Conservation (phyloP, 2,888 invertebrate genomes). For the Amphipyra tragopoginis region DNA sequence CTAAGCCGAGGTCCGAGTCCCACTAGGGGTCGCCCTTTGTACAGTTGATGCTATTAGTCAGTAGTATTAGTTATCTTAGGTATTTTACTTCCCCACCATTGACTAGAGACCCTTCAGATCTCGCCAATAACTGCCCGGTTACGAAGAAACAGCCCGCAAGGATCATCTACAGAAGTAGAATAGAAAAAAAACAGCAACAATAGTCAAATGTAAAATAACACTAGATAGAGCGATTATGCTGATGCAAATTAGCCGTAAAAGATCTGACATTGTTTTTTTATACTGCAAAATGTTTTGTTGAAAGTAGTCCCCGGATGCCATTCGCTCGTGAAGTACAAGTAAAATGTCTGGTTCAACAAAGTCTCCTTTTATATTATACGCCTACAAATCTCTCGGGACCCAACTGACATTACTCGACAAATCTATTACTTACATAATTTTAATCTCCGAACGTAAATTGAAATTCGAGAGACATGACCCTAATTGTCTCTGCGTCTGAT, state of each 20-base stretch:
- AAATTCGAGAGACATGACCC: conserved; percentile 36
- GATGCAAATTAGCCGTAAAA: conserved; percentile 14
- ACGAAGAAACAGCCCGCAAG: too few relatives aligned
- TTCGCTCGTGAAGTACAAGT: conserved; percentile 19
- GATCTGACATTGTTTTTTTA: conserved; percentile 1
- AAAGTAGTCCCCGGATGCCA: conserved; percentile 28
- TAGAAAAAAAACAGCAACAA: too few relatives aligned
- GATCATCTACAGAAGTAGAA: too few relatives aligned
- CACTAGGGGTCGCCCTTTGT: too few relatives aligned
- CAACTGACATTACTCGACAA: background rate
- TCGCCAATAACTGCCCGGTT: too few relatives aligned
- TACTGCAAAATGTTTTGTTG: conserved; percentile 18
- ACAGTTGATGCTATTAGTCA: too few relatives aligned
- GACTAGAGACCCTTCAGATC: too few relatives aligned
- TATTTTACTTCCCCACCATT: too few relatives aligned
- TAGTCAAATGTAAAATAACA: background rate
- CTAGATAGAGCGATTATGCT: conserved; percentile 4
- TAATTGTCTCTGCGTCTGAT: conserved; percentile 46
- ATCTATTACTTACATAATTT: background rate
- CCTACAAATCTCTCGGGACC: conserved; percentile 2
- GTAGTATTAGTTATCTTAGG: too few relatives aligned
- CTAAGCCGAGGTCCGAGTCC: too few relatives aligned
- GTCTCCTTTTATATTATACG: conserved; percentile 7
- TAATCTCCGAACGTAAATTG: background rate
- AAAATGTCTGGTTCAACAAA: conserved; percentile 19